Conservation (phyloP, 2,113 vertebrate species). For the Phrynosoma blainvillii region DNA sequence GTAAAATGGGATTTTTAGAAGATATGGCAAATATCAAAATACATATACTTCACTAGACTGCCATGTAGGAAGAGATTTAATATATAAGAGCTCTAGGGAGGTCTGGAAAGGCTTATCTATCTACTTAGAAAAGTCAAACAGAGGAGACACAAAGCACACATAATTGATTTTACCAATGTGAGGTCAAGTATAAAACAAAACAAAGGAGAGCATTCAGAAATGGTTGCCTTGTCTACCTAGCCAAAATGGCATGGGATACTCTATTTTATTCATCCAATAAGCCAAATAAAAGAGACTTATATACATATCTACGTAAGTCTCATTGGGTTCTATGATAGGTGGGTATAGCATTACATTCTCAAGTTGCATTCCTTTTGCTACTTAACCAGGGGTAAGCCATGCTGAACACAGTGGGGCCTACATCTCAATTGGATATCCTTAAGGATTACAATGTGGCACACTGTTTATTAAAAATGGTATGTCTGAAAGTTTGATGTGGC, state of each 20-base stretch:
- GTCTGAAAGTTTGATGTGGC: background rate
- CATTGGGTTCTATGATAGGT: background rate
- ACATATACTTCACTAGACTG: background rate
- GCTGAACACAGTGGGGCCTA: background rate
- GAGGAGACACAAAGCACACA: conserved; percentile 39
- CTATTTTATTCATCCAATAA: background rate
- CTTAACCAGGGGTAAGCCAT: background rate
- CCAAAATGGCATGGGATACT: background rate
- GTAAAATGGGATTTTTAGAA: conserved; percentile 31
- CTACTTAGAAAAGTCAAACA: conserved; percentile 41
- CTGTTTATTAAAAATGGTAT: background rate
- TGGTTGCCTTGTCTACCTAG: background rate
- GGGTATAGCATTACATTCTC: background rate
- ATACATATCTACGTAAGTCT: background rate
- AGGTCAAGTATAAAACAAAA: background rate
- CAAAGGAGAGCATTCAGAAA: background rate
- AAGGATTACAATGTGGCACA: background rate
- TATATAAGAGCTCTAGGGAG: conserved; percentile 35
- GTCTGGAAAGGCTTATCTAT: conserved; percentile 52
- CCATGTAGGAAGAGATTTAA: conserved; percentile 44
- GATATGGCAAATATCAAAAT: background rate
- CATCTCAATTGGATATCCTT: background rate
- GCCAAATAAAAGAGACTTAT: background rate
- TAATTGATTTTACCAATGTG: conserved; percentile 22
- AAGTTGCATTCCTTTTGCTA: background rate